Conservation (phyloP, 2,797 vertebrate species). For the Pangasius mekongensis region DNA sequence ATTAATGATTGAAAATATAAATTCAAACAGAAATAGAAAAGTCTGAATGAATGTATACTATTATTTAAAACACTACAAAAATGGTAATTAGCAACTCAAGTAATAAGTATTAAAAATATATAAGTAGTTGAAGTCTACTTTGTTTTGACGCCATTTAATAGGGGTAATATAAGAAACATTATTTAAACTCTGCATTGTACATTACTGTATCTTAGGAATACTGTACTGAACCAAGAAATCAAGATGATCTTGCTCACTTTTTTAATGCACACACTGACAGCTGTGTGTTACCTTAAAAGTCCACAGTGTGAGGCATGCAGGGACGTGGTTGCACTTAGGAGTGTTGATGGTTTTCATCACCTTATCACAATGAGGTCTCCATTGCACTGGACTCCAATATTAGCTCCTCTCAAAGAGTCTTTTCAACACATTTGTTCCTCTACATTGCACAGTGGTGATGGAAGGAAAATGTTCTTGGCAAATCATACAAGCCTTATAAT, state of each 20-base stretch:
- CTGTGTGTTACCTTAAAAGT: constrained; percentile 19
- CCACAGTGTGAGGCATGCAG: constrained; percentile 22
- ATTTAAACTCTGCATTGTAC: background rate
- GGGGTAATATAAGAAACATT: background rate
- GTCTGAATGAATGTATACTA: background rate
- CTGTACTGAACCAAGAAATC: background rate
- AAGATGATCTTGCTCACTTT: background rate
- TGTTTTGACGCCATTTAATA: background rate
- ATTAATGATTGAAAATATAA: background rate
- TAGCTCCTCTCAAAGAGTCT: constrained; percentile 38
- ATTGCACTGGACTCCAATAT: constrained; percentile 34
- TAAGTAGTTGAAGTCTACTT: background rate
- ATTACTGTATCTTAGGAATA: background rate
- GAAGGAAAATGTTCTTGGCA: background rate
- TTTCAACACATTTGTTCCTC: constrained; percentile 41
- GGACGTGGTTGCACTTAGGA: background rate
- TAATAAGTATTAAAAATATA: background rate
- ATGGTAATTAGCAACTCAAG: background rate
- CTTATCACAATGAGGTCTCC: constrained; percentile 47
- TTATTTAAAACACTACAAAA: background rate
- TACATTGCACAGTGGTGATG: constrained; percentile 16
- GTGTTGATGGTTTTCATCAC: constrained; percentile 42
- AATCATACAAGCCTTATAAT: constrained; percentile 1
- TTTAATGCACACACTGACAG: constrained; percentile 6
- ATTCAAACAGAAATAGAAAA: background rate